phyloP scores from a whole-genome alignment of 2,888 invertebrate genomes.

The Drosophila testacea region DNA sequence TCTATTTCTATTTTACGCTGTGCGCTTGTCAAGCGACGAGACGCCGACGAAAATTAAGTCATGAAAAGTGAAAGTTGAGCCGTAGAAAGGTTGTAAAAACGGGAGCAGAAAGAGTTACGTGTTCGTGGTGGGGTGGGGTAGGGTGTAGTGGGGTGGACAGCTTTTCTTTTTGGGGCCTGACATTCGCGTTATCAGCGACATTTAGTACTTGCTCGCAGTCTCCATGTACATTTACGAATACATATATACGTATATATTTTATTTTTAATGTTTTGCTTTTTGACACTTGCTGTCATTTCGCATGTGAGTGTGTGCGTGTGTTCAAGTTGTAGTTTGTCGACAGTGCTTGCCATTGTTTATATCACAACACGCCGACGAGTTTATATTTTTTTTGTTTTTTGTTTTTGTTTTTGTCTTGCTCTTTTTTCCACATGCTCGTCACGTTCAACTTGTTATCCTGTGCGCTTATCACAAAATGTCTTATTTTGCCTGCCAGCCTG shows the following conservation, averaged over 20 bases:
- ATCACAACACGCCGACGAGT: slow-evolving; percentile 51
- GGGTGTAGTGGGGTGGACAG: background rate
- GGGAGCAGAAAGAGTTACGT: background rate
- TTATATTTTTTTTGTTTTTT: slow-evolving; percentile 29
- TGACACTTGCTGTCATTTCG: slow-evolving; percentile 62
- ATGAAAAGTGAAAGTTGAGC: slow-evolving; percentile 62
- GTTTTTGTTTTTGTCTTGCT: slow-evolving; percentile 5
- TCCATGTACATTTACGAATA: background rate
- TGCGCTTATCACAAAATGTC: slow-evolving; percentile 71
- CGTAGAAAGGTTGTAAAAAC: slow-evolving; percentile 31
- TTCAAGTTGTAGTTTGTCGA: slow-evolving; percentile 46
- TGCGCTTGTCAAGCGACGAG: slow-evolving; percentile 49
- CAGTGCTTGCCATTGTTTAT: slow-evolving; percentile 64
- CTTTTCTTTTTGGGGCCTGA: slow-evolving; percentile 24
- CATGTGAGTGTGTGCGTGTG: slow-evolving; percentile 24
- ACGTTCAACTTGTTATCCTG: slow-evolving; percentile 72
- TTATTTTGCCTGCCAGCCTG: slow-evolving; percentile 60
- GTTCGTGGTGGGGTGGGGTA: background rate
- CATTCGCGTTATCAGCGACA: slow-evolving; percentile 58
- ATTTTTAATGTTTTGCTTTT: slow-evolving; percentile 58
- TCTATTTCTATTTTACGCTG: slow-evolving; percentile 52
- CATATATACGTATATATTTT: slow-evolving; percentile 38
- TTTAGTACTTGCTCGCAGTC: slow-evolving; percentile 29
- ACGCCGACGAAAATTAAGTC: slow-evolving; percentile 58
- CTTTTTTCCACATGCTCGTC: slow-evolving; percentile 58